Evolutionary conservation across 2,888 invertebrate species (phyloP).

Genomic region (Cephus sareptanus): DNA sequence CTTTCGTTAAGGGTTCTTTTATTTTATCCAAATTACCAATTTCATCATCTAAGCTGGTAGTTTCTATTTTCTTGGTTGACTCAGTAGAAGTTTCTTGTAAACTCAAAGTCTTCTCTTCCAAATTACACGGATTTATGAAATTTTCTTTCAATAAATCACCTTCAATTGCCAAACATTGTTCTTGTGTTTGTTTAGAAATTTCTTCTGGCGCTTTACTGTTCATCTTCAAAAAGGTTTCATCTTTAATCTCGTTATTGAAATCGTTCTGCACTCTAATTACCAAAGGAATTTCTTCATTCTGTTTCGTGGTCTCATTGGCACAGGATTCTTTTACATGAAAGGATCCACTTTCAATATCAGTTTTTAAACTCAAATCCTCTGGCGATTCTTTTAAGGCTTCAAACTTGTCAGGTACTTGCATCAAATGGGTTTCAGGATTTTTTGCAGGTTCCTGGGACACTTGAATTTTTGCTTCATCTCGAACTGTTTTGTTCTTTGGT

Average conservation of each 20-base stretch:
- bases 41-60: not conserved
- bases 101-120: not conserved
- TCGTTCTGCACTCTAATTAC: not conserved
- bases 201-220: not conserved
- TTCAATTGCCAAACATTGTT: not conserved
- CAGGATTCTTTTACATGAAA: not conserved
- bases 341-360: not conserved
- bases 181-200: not conserved
- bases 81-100: not conserved
- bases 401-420: not conserved
- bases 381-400: not conserved
- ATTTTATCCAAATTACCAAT: not conserved
- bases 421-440: not conserved
- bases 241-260: not conserved
- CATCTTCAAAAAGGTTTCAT: not conserved
- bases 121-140: not conserved
- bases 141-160: not conserved
- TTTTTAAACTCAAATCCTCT: not conserved
- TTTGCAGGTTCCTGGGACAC: constrained; percentile 2
- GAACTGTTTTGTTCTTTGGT: not conserved
- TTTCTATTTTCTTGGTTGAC: not conserved
- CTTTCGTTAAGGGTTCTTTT: constrained; percentile 10
- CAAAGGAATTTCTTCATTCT: not conserved
- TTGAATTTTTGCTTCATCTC: not conserved
- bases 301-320: not conserved